These are phyloP conservation scores for Fragum sueziense DNA, from an alignment of 2,888 invertebrate species.

Conservation along the genomic window DNA sequence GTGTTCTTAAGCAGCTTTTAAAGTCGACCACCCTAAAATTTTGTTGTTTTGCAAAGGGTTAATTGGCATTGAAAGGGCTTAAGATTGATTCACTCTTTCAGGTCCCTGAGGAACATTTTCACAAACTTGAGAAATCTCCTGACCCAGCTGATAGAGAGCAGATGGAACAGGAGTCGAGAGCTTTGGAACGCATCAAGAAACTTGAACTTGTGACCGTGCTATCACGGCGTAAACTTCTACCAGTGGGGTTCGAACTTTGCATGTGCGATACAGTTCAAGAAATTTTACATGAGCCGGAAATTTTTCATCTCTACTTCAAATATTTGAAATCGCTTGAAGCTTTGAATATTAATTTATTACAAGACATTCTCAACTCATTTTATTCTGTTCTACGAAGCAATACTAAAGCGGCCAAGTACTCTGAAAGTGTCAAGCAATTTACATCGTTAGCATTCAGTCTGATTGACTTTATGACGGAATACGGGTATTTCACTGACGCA, in stretches of 20 bases:
- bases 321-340: conserved; percentile 69
- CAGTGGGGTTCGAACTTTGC: conserved; percentile 75
- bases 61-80: background rate
- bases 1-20: too few species aligned
- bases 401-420: conserved; percentile 61
- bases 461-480: conserved; percentile 72
- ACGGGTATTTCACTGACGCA: conserved; percentile 69
- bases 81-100: conserved; percentile 33
- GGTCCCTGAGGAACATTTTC: conserved; percentile 67
- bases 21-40: too few species aligned
- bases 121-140: conserved; percentile 63
- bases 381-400: conserved; percentile 67
- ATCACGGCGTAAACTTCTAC: conserved; percentile 69
- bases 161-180: conserved; percentile 68
- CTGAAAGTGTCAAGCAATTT: conserved; percentile 70
- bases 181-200: conserved; percentile 69
- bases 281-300: conserved; percentile 68
- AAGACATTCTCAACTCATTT: conserved; percentile 70
- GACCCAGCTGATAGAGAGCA: conserved; percentile 67
- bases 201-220: conserved; percentile 74
- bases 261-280: conserved; percentile 75
- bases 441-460: conserved; percentile 70
- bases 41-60: too few species aligned
- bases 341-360: conserved; percentile 66
- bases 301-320: conserved; percentile 75